A percentile compares a stretch with the other conserved stretches of the same genome.
Evolutionary conservation across 2,888 invertebrate species (phyloP).

Genomic region (Hipparchia semele): DNA sequence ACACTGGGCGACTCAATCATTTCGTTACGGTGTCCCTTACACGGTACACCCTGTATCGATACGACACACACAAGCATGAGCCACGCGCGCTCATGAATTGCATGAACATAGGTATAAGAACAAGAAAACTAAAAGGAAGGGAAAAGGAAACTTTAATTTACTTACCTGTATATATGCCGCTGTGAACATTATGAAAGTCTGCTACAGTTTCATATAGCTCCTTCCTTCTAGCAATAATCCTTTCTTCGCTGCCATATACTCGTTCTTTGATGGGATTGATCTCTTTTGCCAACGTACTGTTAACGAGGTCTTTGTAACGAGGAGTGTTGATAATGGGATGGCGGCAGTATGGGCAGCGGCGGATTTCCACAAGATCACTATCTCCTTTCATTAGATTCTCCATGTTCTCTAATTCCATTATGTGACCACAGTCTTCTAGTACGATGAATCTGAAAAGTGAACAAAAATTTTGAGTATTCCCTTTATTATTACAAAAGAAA

Average conservation of each 20-base stretch:
- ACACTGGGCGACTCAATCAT: too few species aligned
- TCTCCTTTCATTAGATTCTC: conserved; percentile 66
- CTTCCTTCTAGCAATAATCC: conserved; percentile 45
- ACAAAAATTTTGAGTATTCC: neutral
- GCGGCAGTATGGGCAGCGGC: conserved; percentile 83
- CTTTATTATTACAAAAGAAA: too few species aligned
- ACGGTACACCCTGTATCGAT: too few species aligned
- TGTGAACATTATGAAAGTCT: conserved; percentile 8
- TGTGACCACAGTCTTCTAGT: conserved; percentile 79
- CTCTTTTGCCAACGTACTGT: conserved; percentile 60
- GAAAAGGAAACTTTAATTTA: neutral
- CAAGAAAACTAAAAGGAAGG: neutral
- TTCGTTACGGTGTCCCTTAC: too few species aligned
- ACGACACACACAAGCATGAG: too few species aligned
- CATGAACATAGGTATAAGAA: too few species aligned
- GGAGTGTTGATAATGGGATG: conserved; percentile 81
- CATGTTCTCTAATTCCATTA: conserved; percentile 72
- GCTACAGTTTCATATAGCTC: conserved; percentile 1
- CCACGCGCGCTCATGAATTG: too few species aligned
- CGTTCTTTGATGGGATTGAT: conserved; percentile 69
- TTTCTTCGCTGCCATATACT: conserved; percentile 59
- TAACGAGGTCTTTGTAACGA: conserved; percentile 81
- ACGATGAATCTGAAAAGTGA: conserved; percentile 70
- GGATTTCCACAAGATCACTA: conserved; percentile 57
- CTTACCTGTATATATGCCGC: conserved; percentile 24